Evolutionary conservation across 2,888 invertebrate genomes (phyloP), one percentile per base, ranked within the genome.

Genomic region (Tenodera sinensis): DNA sequence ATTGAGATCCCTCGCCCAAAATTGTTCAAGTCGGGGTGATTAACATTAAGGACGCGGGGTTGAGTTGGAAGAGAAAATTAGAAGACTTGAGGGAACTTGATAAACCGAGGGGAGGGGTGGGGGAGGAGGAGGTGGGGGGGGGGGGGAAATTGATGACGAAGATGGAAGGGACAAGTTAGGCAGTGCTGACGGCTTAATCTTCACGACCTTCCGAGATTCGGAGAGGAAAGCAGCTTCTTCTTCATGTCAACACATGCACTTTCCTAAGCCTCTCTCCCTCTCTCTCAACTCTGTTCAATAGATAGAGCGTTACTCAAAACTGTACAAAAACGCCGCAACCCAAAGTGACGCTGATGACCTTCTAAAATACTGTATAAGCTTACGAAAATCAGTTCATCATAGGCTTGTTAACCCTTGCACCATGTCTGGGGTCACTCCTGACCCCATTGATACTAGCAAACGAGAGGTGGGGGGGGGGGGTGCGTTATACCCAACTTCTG

Each of bases 1-100:
- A 89, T 89, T 89, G 88, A 89, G 89, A 89, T 88, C 83, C 82
- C 82, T 54, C 86, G 47, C 89, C 86, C 85, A 83, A 88, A 88
- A 88, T 85, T 85, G 85, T 89, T 83, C 82, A 47, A 85, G 28
- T 34, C n/a, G 83, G 54, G 81, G 88, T 88, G 89, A 88, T 88
- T 89, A 88, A 89, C 82, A 89, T 89, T 89, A 85, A 84, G 84
- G 1, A 14, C 30, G n/a, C 15, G 20, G 54, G 54, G 20, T 4
- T 20, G 54, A 20, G 54, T 54, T 54, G 54, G 14, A 25, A 86
- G 54, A 83, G n/a, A 87, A 82, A 87, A 87, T 83, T 82, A 83
- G 83, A 83, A 82, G 87, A 42, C 83, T 87, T 87, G 30, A 87
- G 54, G 54, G 83, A 87, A 87, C 83, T 71, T 83, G 87, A 87